Evolutionary conservation across 2,113 vertebrate species (phyloP), one percentile per base, ranked within the genome.

Genomic region (Setophaga coronata): DNA sequence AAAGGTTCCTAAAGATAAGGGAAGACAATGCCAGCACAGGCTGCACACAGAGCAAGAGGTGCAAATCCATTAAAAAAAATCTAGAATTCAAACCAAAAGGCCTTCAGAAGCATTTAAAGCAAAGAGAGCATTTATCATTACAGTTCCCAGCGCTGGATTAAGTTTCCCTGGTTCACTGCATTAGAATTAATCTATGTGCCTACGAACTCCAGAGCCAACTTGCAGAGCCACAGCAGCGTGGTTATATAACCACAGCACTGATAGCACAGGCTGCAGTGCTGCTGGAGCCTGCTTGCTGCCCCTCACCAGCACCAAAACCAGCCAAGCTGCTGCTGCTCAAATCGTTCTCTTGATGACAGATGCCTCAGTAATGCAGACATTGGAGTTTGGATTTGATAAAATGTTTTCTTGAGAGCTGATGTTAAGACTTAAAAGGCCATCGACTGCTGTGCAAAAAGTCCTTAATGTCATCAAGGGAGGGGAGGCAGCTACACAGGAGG

Each of bases 161-260:
- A 82, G 77, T 88, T 78, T 60, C 82, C 88, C 72, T 19, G 24
- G 91, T 94, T 53, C 88, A 84, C 62, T 89, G 89, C 82, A 80
- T 95, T 42, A 83, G 67, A 92, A 87, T 95, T 95, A 92, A 97
- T 87, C 89, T 83, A 28, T 25, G 8, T 64, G 56, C 80, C 93
- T 74, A 40, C 0, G 2, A 96, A 95, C 94, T 96, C 96, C 38
- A 21, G 60, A 87, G 56, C 50, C 92, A 86, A 90, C 95, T 95
- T 15, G 25, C 90, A 85, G 93, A 93, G 89, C 73, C 83, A 89
- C 83, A 93, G 93, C 93, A 78, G 95, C 76, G 62, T 56, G 0
- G 40, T 96, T 96, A 97, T 2, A 33, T 93, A 96, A 96, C 71
- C 58, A 5, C 28, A 1, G 45, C 82, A 83, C 71, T 1, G 12